A percentile compares a stretch with the other conserved stretches of the same genome.
These are phyloP conservation scores for Hippoglossus hippoglossus DNA, from an alignment of 2,797 vertebrate genomes.

Conservation along the genomic window DNA sequence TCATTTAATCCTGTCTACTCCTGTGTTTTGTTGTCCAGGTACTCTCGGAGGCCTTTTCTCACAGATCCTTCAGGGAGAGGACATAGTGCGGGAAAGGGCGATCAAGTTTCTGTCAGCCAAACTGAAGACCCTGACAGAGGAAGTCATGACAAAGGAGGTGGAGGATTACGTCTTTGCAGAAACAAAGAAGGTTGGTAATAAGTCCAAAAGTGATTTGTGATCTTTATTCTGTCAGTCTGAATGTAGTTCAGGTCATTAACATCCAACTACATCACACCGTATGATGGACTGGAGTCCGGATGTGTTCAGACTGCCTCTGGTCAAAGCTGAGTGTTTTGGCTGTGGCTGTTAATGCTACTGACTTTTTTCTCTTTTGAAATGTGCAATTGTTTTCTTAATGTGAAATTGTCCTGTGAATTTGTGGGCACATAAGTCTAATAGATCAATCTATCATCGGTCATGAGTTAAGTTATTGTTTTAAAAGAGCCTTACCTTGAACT, in stretches of 20 bases:
- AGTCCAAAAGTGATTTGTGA: not conserved
- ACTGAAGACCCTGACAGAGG: constrained; percentile 93
- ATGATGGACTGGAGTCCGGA: too few relatives aligned
- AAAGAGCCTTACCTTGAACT: too few relatives aligned
- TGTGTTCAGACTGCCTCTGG: too few relatives aligned
- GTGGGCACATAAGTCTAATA: too few relatives aligned
- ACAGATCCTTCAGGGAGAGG: constrained; percentile 98
- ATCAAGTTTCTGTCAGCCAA: constrained; percentile 97
- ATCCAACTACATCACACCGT: not conserved
- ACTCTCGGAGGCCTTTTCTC: constrained; percentile 96
- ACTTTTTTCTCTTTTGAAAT: too few relatives aligned
- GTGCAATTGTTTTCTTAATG: too few relatives aligned
- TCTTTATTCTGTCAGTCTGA: not conserved
- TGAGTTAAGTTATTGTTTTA: too few relatives aligned
- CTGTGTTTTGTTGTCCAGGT: constrained; percentile 74
- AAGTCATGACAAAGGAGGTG: constrained; percentile 96
- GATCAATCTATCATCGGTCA: too few relatives aligned
- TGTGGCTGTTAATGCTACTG: too few relatives aligned
- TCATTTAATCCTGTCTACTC: not conserved
- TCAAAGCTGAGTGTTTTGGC: too few relatives aligned
- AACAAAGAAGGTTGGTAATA: constrained; percentile 91
- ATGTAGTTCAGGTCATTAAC: too few relatives aligned
- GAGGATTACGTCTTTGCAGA: constrained; percentile 94
- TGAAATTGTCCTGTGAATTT: too few relatives aligned
- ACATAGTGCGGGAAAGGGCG: constrained; percentile 95